Conservation (phyloP, 2,888 invertebrate species). For the Drosophila pseudotakahashii region DNA sequence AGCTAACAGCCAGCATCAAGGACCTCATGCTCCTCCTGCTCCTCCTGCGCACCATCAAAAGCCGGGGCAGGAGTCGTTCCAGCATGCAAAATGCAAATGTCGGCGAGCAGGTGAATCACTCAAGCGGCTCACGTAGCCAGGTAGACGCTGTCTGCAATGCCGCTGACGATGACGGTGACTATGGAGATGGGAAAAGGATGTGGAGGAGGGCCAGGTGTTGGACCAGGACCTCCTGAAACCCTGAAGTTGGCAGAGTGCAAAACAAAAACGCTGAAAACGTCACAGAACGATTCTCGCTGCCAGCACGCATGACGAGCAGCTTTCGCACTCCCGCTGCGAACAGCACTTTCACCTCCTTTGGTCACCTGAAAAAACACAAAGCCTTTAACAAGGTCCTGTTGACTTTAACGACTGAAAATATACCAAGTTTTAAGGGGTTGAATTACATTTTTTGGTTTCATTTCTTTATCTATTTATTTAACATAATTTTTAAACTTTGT, state of each 20-base stretch:
- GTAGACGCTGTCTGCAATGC: conserved; percentile 28
- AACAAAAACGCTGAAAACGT: conserved; percentile 51
- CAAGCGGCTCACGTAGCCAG: conserved; percentile 49
- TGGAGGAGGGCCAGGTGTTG: background rate
- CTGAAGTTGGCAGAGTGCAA: conserved; percentile 31
- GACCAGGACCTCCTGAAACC: background rate
- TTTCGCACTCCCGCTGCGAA: conserved; percentile 38
- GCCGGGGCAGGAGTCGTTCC: conserved; percentile 21
- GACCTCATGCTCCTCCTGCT: background rate
- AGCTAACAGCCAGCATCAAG: conserved; percentile 31
- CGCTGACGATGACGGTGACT: conserved; percentile 5
- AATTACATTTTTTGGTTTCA: background rate
- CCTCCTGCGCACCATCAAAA: conserved; percentile 9
- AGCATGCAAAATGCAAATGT: conserved; percentile 52
- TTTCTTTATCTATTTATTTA: no score
- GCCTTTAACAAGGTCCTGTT: background rate
- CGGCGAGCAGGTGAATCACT: conserved; percentile 52
- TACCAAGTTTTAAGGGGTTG: background rate
- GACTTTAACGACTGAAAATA: background rate
- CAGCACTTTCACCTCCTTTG: conserved; percentile 32
- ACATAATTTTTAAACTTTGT: no score
- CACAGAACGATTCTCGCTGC: conserved; percentile 47
- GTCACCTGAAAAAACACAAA: conserved; percentile 15
- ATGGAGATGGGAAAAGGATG: conserved; percentile 8
- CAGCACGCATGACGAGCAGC: conserved; percentile 53